phyloP scores from a whole-genome alignment of 2,888 invertebrate genomes.

The Eilema depressum region DNA sequence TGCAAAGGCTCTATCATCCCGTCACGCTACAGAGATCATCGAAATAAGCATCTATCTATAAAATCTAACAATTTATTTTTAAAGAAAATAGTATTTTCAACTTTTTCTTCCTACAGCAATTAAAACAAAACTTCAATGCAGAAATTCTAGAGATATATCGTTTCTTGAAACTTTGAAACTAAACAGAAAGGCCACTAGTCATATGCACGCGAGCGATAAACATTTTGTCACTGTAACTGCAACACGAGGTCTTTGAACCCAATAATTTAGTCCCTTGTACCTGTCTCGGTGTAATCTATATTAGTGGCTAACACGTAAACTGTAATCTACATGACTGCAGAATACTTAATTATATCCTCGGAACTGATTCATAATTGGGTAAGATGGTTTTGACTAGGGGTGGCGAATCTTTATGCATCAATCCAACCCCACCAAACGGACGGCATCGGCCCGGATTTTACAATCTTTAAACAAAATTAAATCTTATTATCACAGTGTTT shows the following conservation, averaged over 20 bases:
- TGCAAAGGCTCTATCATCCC: no score
- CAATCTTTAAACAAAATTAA: no score
- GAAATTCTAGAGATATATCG: not conserved
- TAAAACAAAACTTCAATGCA: not conserved
- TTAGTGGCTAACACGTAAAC: not conserved
- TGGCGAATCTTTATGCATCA: no score
- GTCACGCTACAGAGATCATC: no score
- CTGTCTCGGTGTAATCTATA: slow-evolving; percentile 28
- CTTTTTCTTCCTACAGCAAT: no score
- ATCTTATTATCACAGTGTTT: no score
- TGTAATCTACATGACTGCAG: not conserved
- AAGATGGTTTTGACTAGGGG: no score
- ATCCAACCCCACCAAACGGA: no score
- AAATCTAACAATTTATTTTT: no score
- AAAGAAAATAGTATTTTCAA: no score
- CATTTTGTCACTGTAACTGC: slow-evolving; percentile 42
- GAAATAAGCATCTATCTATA: no score
- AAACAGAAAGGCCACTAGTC: not conserved
- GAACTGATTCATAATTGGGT: not conserved
- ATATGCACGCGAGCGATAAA: slow-evolving; percentile 39
- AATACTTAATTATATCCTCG: not conserved
- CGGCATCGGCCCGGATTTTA: no score
- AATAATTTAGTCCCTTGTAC: slow-evolving; percentile 35
- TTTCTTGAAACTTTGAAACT: not conserved
- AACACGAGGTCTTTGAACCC: slow-evolving; percentile 50